A percentile compares a stretch with the other conserved stretches of the same genome.
phyloP scores from a whole-genome alignment of 2,113 vertebrate species.

The Typhlomys cinereus region DNA sequence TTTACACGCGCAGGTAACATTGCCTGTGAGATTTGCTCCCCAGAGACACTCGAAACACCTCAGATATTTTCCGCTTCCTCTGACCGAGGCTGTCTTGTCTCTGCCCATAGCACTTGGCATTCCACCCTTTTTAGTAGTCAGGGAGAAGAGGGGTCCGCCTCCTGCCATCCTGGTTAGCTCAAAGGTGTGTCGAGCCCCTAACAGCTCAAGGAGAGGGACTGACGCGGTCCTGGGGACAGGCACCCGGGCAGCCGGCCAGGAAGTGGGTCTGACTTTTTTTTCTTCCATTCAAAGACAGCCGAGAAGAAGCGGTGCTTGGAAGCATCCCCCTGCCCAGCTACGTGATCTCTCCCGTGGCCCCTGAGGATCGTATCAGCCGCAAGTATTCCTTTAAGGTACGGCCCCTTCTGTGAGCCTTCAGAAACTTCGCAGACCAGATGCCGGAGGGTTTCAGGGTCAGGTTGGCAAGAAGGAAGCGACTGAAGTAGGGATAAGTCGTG shows the following conservation, averaged over 20 bases:
- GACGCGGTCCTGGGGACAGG: background rate
- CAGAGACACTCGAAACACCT: background rate
- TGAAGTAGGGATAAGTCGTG: background rate
- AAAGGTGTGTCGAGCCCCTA: background rate
- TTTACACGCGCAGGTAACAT: background rate
- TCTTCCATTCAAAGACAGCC: constrained; percentile 91
- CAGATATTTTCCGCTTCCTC: background rate
- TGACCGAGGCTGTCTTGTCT: background rate
- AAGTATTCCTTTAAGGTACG: constrained; percentile 98
- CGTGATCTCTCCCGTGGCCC: constrained; percentile 91
- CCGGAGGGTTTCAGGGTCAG: background rate
- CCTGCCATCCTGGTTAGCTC: background rate
- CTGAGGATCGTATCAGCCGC: constrained; percentile 96
- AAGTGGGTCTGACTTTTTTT: constrained; percentile 50
- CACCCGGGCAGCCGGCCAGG: background rate
- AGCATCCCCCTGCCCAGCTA: constrained; percentile 98
- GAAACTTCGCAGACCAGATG: too few relatives aligned
- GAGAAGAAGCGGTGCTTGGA: constrained; percentile 96
- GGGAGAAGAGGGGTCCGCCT: background rate
- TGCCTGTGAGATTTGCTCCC: background rate
- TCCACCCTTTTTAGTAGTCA: background rate
- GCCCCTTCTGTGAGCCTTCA: background rate
- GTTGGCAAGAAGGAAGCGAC: background rate
- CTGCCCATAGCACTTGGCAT: background rate
- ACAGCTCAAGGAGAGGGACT: background rate